These are phyloP conservation scores for Holothuria leucospilota DNA, from an alignment of 53 echinoderm and acorn worm species.

Conservation along the genomic window DNA sequence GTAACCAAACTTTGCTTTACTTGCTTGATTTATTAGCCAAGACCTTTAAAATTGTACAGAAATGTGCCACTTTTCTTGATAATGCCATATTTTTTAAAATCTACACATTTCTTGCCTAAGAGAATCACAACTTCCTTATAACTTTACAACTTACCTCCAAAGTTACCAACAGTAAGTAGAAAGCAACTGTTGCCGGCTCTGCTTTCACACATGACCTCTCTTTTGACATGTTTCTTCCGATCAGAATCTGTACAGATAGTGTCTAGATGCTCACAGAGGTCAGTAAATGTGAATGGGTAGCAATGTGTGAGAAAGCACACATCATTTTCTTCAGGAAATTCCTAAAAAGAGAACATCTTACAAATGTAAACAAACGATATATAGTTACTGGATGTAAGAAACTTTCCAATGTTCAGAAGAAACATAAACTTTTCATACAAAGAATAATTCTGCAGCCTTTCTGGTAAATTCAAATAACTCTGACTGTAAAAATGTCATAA, in stretches of 20 bases:
- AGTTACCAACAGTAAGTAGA: conserved; percentile 80
- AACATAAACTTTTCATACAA: background rate
- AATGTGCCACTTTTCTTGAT: no score
- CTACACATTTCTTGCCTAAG: no score
- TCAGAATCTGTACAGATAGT: conserved; percentile 73
- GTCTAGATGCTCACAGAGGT: conserved; percentile 86
- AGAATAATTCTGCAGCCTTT: background rate
- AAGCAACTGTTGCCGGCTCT: conserved; percentile 85
- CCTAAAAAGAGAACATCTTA: conserved; percentile 43
- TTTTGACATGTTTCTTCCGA: conserved; percentile 70
- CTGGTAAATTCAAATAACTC: no score
- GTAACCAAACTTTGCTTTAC: no score
- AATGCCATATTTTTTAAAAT: no score
- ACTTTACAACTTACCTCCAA: background rate
- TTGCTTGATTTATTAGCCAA: no score
- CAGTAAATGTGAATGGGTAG: conserved; percentile 96
- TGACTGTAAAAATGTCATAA: no score
- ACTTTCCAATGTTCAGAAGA: background rate
- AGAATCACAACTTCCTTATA: no score
- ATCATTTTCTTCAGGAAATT: conserved; percentile 87
- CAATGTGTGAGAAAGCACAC: conserved; percentile 94
- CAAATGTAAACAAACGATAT: background rate
- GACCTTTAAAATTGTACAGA: no score
- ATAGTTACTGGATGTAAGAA: background rate
- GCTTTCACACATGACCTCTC: conserved; percentile 92